These are phyloP conservation scores for Anser cygnoides DNA, from an alignment of 2,113 vertebrate species.

Conservation along the genomic window DNA sequence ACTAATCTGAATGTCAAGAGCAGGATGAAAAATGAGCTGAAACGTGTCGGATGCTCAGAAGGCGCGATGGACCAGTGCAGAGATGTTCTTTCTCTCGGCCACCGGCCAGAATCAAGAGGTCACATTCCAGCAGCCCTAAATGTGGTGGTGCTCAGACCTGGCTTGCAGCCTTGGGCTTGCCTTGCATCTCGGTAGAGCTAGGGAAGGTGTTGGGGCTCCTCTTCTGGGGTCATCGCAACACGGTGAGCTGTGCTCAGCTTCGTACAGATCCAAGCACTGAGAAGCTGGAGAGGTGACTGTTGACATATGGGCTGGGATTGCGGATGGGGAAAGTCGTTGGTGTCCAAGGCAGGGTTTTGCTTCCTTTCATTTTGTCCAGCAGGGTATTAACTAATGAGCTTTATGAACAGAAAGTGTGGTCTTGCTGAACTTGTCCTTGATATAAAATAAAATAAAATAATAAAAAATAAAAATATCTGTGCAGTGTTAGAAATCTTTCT, in stretches of 20 bases:
- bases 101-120: background rate
- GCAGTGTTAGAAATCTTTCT: background rate
- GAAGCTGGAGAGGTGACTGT: background rate
- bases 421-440: background rate
- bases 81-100: background rate
- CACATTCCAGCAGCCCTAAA: background rate
- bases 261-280: background rate
- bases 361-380: background rate
- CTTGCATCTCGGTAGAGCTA: background rate
- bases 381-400: accelerated
- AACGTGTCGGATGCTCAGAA: background rate
- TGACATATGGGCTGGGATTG: background rate
- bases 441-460: too few relatives aligned
- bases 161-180: background rate
- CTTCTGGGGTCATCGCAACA: background rate
- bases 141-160: accelerated
- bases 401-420: background rate
- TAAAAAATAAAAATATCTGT: background rate
- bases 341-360: background rate
- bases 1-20: background rate
- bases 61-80: accelerated
- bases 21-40: background rate
- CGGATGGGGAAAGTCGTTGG: background rate
- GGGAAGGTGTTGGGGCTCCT: background rate
- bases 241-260: background rate